Evolutionary conservation across 2,888 invertebrate genomes (phyloP).

Genomic region (Aleiodes leptofemur): DNA sequence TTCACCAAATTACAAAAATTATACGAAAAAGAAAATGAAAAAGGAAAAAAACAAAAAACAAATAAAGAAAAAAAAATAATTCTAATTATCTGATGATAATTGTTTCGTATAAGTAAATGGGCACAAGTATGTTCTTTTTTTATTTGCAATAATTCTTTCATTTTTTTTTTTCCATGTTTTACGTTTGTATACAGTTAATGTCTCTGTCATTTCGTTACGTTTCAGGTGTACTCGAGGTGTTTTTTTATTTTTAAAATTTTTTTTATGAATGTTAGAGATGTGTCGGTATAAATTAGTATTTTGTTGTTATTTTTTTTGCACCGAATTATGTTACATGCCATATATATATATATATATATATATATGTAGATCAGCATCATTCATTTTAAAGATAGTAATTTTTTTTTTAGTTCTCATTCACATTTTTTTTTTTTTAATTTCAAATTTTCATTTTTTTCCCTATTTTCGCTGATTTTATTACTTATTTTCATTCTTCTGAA

Average conservation of each 20-base stretch:
- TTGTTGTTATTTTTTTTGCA: constrained; percentile 18
- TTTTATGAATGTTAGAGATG: constrained; percentile 26
- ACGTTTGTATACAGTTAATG: constrained; percentile 53
- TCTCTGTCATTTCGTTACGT: constrained; percentile 45
- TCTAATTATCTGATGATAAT: constrained; percentile 9
- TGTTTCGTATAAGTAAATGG: constrained; percentile 38
- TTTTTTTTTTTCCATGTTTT: constrained; percentile 28
- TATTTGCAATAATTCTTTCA: not conserved
- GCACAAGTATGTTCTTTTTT: constrained; percentile 21
- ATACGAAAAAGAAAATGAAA: constrained; percentile 2
- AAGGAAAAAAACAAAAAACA: constrained; percentile 1
- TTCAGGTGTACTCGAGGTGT: constrained; percentile 28
- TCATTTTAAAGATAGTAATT: not conserved
- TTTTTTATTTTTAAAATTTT: too few species aligned
- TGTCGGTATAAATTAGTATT: constrained; percentile 6
- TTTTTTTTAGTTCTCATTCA: constrained; percentile 30
- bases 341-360: not conserved
- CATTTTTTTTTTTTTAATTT: constrained; percentile 21
- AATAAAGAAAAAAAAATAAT: constrained; percentile 12
- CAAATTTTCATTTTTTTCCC: too few species aligned
- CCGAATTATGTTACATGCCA: constrained; percentile 40
- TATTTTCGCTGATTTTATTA: not conserved
- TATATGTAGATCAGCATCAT: constrained; percentile 20
- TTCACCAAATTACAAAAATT: not conserved
- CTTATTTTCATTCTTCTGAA: not conserved